phyloP scores from a whole-genome alignment of 2,113 vertebrate genomes.

The Muscicapa adusta region DNA sequence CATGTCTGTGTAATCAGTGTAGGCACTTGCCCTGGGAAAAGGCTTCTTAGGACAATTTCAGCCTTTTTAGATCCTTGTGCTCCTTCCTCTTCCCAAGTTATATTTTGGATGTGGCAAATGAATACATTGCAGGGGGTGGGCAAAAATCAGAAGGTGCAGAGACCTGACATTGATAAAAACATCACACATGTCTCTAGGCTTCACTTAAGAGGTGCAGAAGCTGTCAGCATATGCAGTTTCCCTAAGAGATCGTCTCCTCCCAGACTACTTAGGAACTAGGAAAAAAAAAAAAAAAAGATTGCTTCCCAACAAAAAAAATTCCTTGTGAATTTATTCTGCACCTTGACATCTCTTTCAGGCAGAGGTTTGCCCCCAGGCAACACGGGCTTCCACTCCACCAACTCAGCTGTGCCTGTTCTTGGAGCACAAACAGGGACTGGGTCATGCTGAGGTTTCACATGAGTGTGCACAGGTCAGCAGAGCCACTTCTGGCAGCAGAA shows the following conservation, averaged over 20 bases:
- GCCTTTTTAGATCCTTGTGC: background rate
- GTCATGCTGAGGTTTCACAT: background rate
- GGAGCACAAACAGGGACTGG: background rate
- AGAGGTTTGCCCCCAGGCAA: background rate
- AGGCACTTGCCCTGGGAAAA: background rate
- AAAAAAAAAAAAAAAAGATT: background rate
- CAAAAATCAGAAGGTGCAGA: background rate
- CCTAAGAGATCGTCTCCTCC: background rate
- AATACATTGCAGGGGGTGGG: fast-evolving
- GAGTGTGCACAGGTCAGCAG: background rate
- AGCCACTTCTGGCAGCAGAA: background rate
- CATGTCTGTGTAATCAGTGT: background rate
- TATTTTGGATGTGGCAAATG: background rate
- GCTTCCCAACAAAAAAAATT: background rate
- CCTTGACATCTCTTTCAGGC: background rate
- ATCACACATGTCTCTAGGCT: background rate
- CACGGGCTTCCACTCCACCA: background rate
- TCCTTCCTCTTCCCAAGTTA: background rate
- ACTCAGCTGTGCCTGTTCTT: background rate
- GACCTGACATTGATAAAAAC: background rate
- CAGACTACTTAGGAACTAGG: background rate
- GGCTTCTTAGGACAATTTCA: background rate
- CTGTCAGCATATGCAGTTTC: background rate
- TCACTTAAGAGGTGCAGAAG: background rate
- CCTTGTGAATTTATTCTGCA: background rate